Percentiles rank a stretch among this genome's conserved stretches.
These are phyloP conservation scores for Bombus pascuorum DNA, from an alignment of 1,140 invertebrate genomes.

Conservation along the genomic window DNA sequence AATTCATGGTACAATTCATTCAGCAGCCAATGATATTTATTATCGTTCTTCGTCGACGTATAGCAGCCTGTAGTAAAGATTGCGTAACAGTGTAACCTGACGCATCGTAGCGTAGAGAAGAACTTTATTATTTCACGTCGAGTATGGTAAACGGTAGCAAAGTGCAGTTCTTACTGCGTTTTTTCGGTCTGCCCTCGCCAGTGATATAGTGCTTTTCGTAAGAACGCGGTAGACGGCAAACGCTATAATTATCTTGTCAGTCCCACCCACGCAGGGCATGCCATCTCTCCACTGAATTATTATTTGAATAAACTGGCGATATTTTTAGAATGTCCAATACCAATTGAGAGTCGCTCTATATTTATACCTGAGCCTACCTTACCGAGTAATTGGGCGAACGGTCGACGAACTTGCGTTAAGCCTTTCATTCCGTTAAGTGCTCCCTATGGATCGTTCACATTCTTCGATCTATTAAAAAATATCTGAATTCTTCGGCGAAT, in stretches of 20 bases:
- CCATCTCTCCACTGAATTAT: conserved; percentile 62
- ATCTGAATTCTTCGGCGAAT: too few relatives aligned
- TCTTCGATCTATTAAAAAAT: too few relatives aligned
- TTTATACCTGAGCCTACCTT: conserved; percentile 45
- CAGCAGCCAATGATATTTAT: too few relatives aligned
- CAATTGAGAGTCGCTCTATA: conserved; percentile 43
- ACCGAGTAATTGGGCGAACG: conserved; percentile 36
- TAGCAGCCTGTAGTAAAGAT: neutral
- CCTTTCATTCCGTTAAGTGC: neutral
- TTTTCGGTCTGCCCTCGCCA: neutral
- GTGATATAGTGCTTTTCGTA: conserved; percentile 41
- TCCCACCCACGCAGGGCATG: conserved; percentile 57
- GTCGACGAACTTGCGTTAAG: conserved; percentile 41
- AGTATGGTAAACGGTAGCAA: neutral
- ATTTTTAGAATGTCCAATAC: conserved; percentile 63
- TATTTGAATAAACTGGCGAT: conserved; percentile 65
- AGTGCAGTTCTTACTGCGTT: conserved; percentile 6
- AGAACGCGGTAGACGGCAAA: conserved; percentile 52
- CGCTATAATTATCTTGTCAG: conserved; percentile 72
- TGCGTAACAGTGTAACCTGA: conserved; percentile 11
- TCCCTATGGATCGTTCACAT: too few relatives aligned
- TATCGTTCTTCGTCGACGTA: too few relatives aligned
- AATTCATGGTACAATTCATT: neutral
- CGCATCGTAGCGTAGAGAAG: neutral
- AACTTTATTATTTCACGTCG: neutral